Evolutionary conservation across 2,797 vertebrate genomes (phyloP).

Genomic region (Pelochelys cantorii): DNA sequence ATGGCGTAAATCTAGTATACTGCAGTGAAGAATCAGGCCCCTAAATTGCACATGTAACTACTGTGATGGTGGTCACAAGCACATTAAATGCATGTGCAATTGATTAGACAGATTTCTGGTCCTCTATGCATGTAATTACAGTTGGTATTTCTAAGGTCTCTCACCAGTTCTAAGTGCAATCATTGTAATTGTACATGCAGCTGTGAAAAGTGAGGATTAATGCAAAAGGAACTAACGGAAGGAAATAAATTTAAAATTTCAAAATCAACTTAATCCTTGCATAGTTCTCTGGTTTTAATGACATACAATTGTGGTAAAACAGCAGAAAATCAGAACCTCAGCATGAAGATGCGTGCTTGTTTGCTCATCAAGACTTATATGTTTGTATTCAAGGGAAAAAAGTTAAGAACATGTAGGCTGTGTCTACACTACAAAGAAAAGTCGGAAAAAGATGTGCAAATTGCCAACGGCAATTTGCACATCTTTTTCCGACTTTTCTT

Average conservation of each 20-base stretch:
- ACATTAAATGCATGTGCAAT: background rate
- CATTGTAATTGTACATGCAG: background rate
- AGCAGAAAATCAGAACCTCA: background rate
- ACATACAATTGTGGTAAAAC: background rate
- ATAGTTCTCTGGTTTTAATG: background rate
- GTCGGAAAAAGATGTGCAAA: no score
- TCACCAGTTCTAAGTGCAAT: background rate
- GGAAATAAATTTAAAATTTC: background rate
- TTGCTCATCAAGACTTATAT: background rate
- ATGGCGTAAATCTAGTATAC: background rate
- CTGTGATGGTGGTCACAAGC: constrained; percentile 1
- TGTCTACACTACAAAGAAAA: no score
- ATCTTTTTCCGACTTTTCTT: no score
- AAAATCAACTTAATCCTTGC: background rate
- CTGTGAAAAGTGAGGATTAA: background rate
- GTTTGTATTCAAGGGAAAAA: background rate
- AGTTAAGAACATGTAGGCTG: no score
- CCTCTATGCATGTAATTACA: constrained; percentile 17
- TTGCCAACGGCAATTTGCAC: no score
- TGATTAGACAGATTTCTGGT: background rate
- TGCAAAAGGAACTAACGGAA: background rate
- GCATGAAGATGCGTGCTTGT: background rate
- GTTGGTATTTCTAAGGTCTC: background rate
- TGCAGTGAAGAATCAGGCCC: constrained; percentile 8
- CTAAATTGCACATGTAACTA: constrained; percentile 11